These are phyloP conservation scores for Clivina fossor DNA, from an alignment of 2,888 invertebrate genomes.

Conservation along the genomic window DNA sequence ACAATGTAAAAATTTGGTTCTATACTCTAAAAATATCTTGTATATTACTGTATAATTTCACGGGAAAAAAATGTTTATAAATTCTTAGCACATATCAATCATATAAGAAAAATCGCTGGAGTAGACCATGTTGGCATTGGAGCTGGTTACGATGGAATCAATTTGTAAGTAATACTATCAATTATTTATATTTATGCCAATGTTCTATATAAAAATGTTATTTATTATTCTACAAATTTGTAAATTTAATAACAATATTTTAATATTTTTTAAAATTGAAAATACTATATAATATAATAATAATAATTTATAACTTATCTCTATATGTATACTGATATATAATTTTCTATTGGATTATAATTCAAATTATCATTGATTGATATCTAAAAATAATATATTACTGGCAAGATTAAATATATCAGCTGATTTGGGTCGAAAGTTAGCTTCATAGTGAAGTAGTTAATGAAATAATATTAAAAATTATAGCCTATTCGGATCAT, in stretches of 20 bases:
- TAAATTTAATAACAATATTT: neutral
- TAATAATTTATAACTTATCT: neutral
- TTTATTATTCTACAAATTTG: neutral
- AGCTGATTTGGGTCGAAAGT: no score
- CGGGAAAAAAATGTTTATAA: no score
- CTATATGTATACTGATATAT: no score
- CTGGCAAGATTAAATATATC: no score
- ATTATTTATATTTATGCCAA: neutral
- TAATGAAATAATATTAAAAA: no score
- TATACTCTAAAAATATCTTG: neutral
- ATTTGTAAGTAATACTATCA: conserved; percentile 72
- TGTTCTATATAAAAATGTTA: neutral
- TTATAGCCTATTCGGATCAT: no score
- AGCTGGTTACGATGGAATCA: conserved; percentile 80
- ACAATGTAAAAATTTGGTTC: no score
- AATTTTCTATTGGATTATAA: neutral
- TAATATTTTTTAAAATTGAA: neutral
- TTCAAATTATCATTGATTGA: no score
- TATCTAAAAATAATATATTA: no score
- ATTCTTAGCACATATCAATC: conserved; percentile 77
- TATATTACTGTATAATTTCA: neutral
- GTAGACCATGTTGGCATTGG: conserved; percentile 80
- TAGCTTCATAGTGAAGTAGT: no score
- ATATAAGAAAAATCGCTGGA: conserved; percentile 75
- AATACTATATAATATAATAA: neutral